phyloP scores from a whole-genome alignment of 2,888 invertebrate species.

The Epistrophella euchroma region DNA sequence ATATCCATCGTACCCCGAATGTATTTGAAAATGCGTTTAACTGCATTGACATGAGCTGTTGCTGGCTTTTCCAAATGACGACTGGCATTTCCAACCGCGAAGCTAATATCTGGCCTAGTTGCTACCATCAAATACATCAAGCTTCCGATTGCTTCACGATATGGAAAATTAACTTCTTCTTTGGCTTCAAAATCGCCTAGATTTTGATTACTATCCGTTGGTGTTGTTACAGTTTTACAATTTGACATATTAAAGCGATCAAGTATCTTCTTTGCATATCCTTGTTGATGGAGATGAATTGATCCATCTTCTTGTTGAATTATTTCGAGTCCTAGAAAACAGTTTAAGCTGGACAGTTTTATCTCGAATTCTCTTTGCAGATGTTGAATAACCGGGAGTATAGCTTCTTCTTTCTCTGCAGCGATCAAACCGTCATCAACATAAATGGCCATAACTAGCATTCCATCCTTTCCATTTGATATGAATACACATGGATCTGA shows the following conservation, averaged over 20 bases:
- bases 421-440: slow-evolving; percentile 1
- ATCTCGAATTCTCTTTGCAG: not conserved
- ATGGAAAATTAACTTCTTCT: not conserved
- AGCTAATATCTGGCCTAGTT: too few species aligned
- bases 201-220: not conserved
- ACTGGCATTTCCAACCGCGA: too few species aligned
- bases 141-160: too few species aligned
- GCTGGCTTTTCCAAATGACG: too few species aligned
- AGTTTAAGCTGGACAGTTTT: not conserved
- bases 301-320: not conserved
- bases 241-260: not conserved
- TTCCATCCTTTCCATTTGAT: not conserved
- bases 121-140: too few species aligned
- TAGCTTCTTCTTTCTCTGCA: not conserved
- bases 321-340: not conserved
- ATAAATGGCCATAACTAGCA: not conserved
- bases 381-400: not conserved
- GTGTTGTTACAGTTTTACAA: not conserved
- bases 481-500: not conserved
- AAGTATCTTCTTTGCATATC: not conserved
- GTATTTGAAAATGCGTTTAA: too few species aligned
- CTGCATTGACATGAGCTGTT: too few species aligned
- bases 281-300: not conserved
- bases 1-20: too few species aligned
- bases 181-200: not conserved